Evolutionary conservation across 2,797 vertebrate species (phyloP).

Genomic region (Pachyuromys duprasi): DNA sequence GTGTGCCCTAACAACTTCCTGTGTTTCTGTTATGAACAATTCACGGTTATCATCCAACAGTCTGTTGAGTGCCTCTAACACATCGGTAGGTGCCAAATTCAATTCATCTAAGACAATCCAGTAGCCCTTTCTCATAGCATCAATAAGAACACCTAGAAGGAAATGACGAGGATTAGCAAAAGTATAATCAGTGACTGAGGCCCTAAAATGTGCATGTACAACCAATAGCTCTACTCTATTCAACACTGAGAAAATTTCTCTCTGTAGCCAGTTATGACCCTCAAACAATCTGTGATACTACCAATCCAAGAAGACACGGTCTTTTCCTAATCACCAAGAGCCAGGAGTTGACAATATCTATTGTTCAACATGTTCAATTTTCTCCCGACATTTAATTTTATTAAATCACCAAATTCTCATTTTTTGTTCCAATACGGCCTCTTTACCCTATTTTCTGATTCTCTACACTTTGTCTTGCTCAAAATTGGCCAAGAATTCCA

Average conservation of each 20-base stretch:
- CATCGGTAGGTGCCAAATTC: constrained; percentile 97
- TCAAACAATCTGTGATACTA: neutral
- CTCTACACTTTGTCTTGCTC: neutral
- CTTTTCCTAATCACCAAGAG: neutral
- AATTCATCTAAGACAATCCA: constrained; percentile 98
- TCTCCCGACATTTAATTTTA: neutral
- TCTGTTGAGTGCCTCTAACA: constrained; percentile 97
- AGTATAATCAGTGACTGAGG: neutral
- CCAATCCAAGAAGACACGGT: neutral
- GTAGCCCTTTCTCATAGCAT: constrained; percentile 98
- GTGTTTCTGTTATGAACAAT: constrained; percentile 96
- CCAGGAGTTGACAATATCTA: neutral
- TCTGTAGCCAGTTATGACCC: neutral
- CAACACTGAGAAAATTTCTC: constrained; percentile 47
- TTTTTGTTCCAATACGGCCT: neutral
- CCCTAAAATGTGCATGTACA: neutral
- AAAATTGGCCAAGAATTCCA: constrained; percentile 8
- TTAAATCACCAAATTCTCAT: constrained; percentile 10
- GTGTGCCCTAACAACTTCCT: constrained; percentile 97
- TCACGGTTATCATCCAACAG: constrained; percentile 98
- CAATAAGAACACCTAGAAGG: constrained; percentile 93
- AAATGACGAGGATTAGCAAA: constrained; percentile 52
- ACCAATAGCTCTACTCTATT: neutral
- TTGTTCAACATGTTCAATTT: constrained; percentile 3
- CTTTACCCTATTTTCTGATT: neutral